Percentiles rank a stretch among this genome's conserved stretches.
phyloP scores from a whole-genome alignment of 2,888 invertebrate genomes.

The Heliconius cydno region DNA sequence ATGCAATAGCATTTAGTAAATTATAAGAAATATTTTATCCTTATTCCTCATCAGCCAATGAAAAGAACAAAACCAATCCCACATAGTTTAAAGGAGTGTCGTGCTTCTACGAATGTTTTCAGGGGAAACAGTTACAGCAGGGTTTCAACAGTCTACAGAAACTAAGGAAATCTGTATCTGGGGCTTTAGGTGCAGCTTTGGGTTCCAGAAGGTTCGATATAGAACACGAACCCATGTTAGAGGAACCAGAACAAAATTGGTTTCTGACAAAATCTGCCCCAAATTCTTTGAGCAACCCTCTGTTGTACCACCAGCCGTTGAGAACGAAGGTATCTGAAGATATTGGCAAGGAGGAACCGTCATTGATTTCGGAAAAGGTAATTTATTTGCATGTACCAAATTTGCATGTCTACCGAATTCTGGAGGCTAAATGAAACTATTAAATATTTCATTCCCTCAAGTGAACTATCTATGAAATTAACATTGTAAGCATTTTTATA shows the following conservation, averaged over 20 bases:
- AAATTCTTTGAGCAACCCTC: conserved; percentile 87
- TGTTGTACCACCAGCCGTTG: conserved; percentile 65
- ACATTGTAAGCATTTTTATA: too few species aligned
- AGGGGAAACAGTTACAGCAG: conserved; percentile 79
- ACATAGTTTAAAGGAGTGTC: conserved; percentile 81
- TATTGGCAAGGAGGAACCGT: conserved; percentile 71
- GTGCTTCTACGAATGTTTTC: conserved; percentile 82
- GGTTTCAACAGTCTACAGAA: conserved; percentile 88
- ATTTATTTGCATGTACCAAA: conserved; percentile 8
- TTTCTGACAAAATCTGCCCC: conserved; percentile 91
- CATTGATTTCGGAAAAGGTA: conserved; percentile 71
- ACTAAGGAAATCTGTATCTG: conserved; percentile 87
- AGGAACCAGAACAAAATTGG: conserved; percentile 87
- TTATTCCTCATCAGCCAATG: conserved; percentile 74
- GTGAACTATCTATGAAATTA: too few species aligned
- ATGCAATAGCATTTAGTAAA: not conserved
- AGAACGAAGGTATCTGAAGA: conserved; percentile 64
- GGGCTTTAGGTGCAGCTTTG: conserved; percentile 80
- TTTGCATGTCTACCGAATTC: not conserved
- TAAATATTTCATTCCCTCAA: too few species aligned
- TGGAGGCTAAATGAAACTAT: too few species aligned
- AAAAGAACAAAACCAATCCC: conserved; percentile 55
- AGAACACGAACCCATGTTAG: conserved; percentile 80
- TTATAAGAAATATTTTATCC: conserved; percentile 54
- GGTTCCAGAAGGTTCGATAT: conserved; percentile 79